phyloP scores from a whole-genome alignment of 2,113 vertebrate species.

The Pycnonotus jocosus region DNA sequence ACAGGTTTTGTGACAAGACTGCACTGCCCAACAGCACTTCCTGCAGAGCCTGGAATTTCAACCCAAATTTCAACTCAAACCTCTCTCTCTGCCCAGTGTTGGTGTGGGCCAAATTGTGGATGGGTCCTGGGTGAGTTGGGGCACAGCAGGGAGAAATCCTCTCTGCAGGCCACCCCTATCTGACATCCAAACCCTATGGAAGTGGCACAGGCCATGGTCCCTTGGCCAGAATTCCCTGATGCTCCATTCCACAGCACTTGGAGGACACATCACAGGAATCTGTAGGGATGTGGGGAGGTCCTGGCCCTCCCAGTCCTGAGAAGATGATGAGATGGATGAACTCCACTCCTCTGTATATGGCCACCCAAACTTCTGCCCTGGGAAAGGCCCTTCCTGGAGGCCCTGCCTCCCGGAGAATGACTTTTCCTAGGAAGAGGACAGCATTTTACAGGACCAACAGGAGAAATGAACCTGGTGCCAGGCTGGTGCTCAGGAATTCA shows the following conservation, averaged over 20 bases:
- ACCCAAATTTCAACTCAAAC: neutral
- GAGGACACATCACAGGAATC: neutral
- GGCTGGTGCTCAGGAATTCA: neutral
- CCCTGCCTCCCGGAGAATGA: neutral
- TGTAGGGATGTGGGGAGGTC: neutral
- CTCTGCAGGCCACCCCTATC: neutral
- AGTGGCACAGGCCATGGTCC: accelerated
- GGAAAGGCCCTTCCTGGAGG: neutral
- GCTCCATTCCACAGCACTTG: neutral
- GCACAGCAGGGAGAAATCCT: neutral
- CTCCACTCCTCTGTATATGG: accelerated
- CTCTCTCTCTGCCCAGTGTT: accelerated
- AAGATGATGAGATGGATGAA: neutral
- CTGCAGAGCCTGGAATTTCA: neutral
- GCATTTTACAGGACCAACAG: neutral
- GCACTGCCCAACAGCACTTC: accelerated
- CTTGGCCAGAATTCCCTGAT: neutral
- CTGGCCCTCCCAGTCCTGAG: neutral
- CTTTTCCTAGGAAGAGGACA: neutral
- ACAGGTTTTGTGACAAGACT: neutral
- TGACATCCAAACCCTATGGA: neutral
- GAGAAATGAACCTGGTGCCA: neutral
- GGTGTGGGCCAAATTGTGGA: neutral
- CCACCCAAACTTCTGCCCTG: neutral
- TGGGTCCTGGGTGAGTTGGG: neutral